phyloP scores from a whole-genome alignment of 2,113 vertebrate genomes.

The Nerophis lumbriciformis region DNA sequence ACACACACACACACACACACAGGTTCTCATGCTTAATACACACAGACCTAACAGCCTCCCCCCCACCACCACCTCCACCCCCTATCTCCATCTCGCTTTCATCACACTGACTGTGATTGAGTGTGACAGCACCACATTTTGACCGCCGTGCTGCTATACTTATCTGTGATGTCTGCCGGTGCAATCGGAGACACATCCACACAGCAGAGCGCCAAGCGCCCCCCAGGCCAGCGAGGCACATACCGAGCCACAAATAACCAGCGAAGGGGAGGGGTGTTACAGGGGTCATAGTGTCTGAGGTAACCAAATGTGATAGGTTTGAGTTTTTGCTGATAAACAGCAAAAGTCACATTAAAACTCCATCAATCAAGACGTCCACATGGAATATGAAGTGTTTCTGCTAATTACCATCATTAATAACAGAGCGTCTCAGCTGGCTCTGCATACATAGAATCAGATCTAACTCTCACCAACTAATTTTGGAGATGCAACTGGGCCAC shows the following conservation, averaged over 20 bases:
- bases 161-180: slow-evolving; percentile 68
- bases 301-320: not conserved
- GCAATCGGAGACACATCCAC: slow-evolving; percentile 62
- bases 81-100: slow-evolving; percentile 23
- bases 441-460: not conserved
- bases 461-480: slow-evolving; percentile 4
- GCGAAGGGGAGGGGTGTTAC: slow-evolving; percentile 14
- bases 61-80: not conserved
- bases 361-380: not conserved
- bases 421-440: not conserved
- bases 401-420: not conserved
- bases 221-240: slow-evolving; percentile 47
- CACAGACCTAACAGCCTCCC: not conserved
- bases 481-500: slow-evolving; percentile 1
- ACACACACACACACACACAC: slow-evolving; percentile 18
- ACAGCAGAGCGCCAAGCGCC: slow-evolving; percentile 47
- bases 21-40: slow-evolving; percentile 10
- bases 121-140: slow-evolving; percentile 53
- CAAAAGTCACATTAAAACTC: not conserved
- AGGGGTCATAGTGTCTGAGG: slow-evolving; percentile 13
- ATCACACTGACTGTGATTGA: slow-evolving; percentile 46
- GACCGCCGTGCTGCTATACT: slow-evolving; percentile 62
- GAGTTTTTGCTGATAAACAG: not conserved
- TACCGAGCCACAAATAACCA: slow-evolving; percentile 67
- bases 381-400: no score